These are phyloP conservation scores for Watsonalla binaria DNA, from an alignment of 2,888 invertebrate species.

Conservation along the genomic window DNA sequence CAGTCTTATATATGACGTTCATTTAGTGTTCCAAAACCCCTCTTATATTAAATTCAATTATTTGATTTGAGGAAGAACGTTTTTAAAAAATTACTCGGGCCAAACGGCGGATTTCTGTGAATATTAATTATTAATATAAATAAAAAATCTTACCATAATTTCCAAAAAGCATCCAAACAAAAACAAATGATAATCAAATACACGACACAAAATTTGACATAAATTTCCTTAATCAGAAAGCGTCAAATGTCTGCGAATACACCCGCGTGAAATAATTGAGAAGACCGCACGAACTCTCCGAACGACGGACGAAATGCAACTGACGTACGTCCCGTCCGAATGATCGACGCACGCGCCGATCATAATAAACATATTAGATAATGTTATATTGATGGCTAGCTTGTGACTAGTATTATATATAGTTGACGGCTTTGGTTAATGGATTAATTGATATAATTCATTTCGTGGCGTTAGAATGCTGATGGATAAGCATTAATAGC, in stretches of 20 bases:
- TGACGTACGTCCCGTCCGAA: not conserved
- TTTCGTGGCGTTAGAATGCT: no score
- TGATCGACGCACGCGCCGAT: not conserved
- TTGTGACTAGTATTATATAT: no score
- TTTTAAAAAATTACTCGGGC: no score
- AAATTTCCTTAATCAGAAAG: slow-evolving; percentile 50
- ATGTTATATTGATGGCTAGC: not conserved
- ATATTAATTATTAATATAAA: slow-evolving; percentile 7
- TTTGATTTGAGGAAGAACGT: no score
- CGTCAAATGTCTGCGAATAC: slow-evolving; percentile 42
- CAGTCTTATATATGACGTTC: no score
- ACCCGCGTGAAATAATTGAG: not conserved
- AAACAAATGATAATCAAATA: slow-evolving; percentile 19
- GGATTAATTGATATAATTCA: no score
- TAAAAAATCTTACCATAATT: slow-evolving; percentile 22
- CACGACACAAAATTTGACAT: slow-evolving; percentile 50
- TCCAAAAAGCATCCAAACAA: slow-evolving; percentile 27
- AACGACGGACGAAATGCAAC: not conserved
- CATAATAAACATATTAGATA: not conserved
- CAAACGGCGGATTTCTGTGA: no score
- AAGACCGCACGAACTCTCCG: not conserved
- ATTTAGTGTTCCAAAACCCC: no score
- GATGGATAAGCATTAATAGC: no score
- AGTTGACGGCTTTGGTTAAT: no score
- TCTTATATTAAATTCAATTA: no score